These are phyloP conservation scores for Paracanthobrama guichenoti DNA, from an alignment of 2,113 vertebrate genomes.

Conservation along the genomic window DNA sequence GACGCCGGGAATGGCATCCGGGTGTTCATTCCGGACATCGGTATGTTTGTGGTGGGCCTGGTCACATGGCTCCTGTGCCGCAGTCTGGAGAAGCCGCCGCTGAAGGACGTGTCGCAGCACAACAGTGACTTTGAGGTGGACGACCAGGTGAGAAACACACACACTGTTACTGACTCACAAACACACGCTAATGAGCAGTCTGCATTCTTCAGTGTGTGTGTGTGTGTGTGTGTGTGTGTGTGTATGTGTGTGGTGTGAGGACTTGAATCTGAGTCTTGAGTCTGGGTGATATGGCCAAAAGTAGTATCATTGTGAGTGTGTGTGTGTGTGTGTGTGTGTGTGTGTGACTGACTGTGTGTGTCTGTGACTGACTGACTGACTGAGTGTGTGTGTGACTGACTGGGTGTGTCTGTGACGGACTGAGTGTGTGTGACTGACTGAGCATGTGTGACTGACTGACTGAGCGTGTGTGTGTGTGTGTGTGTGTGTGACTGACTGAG, in stretches of 20 bases:
- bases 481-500: too few species aligned
- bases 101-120: slow-evolving; percentile 74
- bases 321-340: too few species aligned
- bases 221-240: too few species aligned
- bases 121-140: slow-evolving; percentile 81
- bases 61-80: slow-evolving; percentile 84
- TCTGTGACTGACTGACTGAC: too few species aligned
- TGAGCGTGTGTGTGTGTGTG: too few species aligned
- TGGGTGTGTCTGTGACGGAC: too few species aligned
- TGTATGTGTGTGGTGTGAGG: too few species aligned
- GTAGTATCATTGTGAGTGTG: too few species aligned
- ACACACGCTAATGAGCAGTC: not conserved
- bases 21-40: slow-evolving; percentile 85
- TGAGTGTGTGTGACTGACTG: too few species aligned
- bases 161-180: not conserved
- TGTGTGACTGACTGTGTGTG: too few species aligned
- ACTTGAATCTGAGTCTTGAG: not conserved
- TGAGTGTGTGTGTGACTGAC: too few species aligned
- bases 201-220: not conserved
- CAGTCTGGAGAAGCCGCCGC: slow-evolving; percentile 77
- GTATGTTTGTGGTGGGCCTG: slow-evolving; percentile 85
- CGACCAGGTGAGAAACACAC: not conserved
- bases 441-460: too few species aligned
- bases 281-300: not conserved
- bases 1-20: slow-evolving; percentile 87